phyloP scores from a whole-genome alignment of 2,888 invertebrate genomes.

The Teleiodes luculella region DNA sequence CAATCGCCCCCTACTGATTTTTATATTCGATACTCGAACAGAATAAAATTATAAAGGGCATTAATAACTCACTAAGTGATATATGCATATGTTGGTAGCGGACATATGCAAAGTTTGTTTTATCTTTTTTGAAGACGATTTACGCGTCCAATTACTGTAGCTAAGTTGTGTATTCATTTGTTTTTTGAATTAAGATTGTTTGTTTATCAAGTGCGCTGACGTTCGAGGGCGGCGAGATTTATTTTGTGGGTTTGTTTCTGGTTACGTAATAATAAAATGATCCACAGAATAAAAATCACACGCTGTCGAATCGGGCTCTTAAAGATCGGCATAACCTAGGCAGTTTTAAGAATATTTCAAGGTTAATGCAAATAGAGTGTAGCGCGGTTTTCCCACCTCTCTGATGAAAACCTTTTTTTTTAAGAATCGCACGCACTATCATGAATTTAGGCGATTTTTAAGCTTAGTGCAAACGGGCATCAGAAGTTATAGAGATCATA shows the following conservation, averaged over 20 bases:
- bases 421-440: too few species aligned
- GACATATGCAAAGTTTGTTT: constrained; percentile 45
- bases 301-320: too few species aligned
- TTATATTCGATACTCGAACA: constrained; percentile 65
- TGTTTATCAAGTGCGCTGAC: constrained; percentile 8
- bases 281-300: too few species aligned
- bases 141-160: constrained; percentile 48
- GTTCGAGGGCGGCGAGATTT: not conserved
- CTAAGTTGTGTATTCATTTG: constrained; percentile 18
- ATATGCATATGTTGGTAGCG: constrained; percentile 54
- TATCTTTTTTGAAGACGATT: constrained; percentile 36
- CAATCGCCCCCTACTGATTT: constrained; percentile 67
- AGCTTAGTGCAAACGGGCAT: too few species aligned
- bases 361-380: too few species aligned
- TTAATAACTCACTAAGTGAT: constrained; percentile 67
- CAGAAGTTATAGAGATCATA: too few species aligned
- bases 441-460: too few species aligned
- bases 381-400: too few species aligned
- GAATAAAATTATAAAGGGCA: constrained; percentile 69
- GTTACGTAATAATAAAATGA: too few species aligned
- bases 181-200: constrained; percentile 13
- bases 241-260: not conserved
- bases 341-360: too few species aligned
- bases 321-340: too few species aligned
- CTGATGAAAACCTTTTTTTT: too few species aligned